phyloP scores from a whole-genome alignment of 1,140 invertebrate genomes.

The Bilobella aurantiaca region DNA sequence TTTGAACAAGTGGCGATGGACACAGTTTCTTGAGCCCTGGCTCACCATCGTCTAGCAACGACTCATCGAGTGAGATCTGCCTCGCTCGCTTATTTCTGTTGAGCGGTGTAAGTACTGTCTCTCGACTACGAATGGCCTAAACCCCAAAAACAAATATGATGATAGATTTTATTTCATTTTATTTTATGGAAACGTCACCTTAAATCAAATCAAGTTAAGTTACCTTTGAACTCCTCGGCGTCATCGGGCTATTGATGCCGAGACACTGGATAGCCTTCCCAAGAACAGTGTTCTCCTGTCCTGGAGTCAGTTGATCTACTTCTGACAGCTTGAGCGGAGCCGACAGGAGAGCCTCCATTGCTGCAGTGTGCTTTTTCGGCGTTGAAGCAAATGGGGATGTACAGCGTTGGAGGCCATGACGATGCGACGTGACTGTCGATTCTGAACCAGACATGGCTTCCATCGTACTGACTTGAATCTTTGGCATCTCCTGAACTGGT shows the following conservation, averaged over 20 bases:
- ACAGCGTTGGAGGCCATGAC: too few relatives aligned
- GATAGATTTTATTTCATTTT: too few relatives aligned
- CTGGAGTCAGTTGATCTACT: neutral
- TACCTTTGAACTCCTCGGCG: neutral
- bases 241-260: neutral
- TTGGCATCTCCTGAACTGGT: too few relatives aligned
- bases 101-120: neutral
- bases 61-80: neutral
- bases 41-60: neutral
- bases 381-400: too few relatives aligned
- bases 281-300: neutral
- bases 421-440: neutral
- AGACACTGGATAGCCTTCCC: neutral
- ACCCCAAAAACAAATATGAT: neutral
- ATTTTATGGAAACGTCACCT: too few relatives aligned
- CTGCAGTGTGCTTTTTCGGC: neutral
- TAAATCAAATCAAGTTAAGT: too few relatives aligned
- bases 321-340: neutral
- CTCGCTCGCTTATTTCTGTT: neutral
- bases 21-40: neutral
- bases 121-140: neutral
- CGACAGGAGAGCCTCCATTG: neutral
- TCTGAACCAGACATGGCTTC: too few relatives aligned
- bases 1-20: too few relatives aligned
- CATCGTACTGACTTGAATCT: too few relatives aligned